Evolutionary conservation across 1,140 invertebrate species (phyloP).

Genomic region (Eufriesea mexicana): DNA sequence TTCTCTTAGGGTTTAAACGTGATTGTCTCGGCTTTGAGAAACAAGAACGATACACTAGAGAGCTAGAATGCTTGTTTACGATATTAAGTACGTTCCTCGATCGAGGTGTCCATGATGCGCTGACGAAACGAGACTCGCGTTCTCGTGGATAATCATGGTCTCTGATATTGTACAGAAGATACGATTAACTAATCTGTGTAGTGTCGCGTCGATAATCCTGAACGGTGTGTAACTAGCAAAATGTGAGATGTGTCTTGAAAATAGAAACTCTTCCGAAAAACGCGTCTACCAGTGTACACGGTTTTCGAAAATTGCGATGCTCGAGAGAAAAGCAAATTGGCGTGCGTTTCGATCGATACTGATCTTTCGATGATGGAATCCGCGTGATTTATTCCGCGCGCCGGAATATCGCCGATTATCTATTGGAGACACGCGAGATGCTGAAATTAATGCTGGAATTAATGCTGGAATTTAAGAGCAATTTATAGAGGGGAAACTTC

Average conservation of each 20-base stretch:
- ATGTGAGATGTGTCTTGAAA: neutral
- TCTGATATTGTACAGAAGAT: constrained; percentile 17
- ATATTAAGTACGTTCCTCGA: neutral
- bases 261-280: constrained; percentile 6
- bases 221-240: constrained; percentile 30
- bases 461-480: too few species aligned
- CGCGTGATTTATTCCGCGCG: too few species aligned
- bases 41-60: neutral
- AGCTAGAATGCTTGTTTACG: neutral
- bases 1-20: neutral
- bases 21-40: neutral
- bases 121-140: neutral
- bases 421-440: neutral
- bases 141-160: neutral
- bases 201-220: constrained; percentile 11
- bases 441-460: too few species aligned
- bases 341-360: neutral
- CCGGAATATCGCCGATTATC: too few species aligned
- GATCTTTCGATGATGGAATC: neutral
- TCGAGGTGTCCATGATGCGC: neutral
- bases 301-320: neutral
- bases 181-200: constrained; percentile 16
- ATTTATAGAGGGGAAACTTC: neutral
- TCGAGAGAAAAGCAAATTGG: fast-evolving
- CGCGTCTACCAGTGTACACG: constrained; percentile 35